These are phyloP conservation scores for Netelia melanura DNA, from an alignment of 2,888 invertebrate genomes.

Conservation along the genomic window DNA sequence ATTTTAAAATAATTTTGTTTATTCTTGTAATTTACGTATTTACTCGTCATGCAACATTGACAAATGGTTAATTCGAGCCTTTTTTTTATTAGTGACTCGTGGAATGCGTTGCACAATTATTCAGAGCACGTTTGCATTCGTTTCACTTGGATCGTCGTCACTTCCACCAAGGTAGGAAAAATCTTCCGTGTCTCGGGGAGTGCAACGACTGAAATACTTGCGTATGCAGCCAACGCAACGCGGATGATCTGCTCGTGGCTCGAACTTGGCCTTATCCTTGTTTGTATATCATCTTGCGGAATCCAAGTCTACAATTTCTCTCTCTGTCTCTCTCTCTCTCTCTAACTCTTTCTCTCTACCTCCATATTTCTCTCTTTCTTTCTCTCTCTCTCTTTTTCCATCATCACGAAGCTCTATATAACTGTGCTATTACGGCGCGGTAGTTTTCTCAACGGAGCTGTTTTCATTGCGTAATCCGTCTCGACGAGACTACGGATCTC, in stretches of 20 bases:
- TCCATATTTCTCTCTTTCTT: not conserved
- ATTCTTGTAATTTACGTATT: not conserved
- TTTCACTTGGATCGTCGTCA: constrained; percentile 41
- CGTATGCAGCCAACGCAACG: constrained; percentile 56
- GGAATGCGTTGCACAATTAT: constrained; percentile 23
- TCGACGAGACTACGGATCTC: constrained; percentile 15
- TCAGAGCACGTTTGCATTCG: constrained; percentile 35
- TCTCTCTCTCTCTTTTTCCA: not conserved
- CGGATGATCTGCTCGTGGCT: constrained; percentile 75
- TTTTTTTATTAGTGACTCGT: not conserved
- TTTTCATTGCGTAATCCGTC: constrained; percentile 42
- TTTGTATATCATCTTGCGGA: constrained; percentile 60
- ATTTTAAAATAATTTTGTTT: too few relatives aligned
- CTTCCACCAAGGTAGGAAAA: constrained; percentile 28
- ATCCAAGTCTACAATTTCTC: constrained; percentile 48
- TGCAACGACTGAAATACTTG: constrained; percentile 24
- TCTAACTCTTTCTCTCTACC: not conserved
- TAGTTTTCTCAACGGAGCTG: constrained; percentile 21
- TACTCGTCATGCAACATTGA: not conserved
- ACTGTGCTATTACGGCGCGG: constrained; percentile 26
- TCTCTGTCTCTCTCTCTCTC: constrained; percentile 2
- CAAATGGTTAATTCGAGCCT: too few relatives aligned
- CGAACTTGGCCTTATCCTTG: constrained; percentile 68
- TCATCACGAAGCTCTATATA: constrained; percentile 39
- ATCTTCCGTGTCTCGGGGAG: constrained; percentile 16